Evolutionary conservation across 2,113 vertebrate genomes (phyloP).

Genomic region (Todiramphus saurophagus): DNA sequence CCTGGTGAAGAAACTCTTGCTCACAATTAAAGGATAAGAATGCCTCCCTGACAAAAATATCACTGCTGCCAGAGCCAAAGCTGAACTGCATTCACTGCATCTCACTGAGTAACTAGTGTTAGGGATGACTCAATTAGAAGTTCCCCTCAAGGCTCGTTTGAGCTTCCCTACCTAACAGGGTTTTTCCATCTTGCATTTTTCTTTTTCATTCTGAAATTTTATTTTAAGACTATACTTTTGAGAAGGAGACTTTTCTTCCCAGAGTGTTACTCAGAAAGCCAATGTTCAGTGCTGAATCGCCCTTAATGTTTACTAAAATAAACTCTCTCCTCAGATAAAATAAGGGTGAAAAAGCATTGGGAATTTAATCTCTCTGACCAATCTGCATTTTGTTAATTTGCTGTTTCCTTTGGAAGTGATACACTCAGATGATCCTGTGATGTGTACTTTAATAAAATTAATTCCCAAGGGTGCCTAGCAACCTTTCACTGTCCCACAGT

Average conservation of each 20-base stretch:
- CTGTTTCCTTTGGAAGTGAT: background rate
- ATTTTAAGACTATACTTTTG: background rate
- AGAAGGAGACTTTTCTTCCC: background rate
- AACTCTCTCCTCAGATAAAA: background rate
- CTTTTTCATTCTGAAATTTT: background rate
- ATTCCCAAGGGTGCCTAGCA: background rate
- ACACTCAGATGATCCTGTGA: background rate
- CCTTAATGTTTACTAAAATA: background rate
- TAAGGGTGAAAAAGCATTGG: background rate
- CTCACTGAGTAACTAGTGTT: background rate
- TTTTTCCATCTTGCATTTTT: background rate
- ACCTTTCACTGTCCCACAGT: background rate
- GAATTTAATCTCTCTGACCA: background rate
- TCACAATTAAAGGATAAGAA: background rate
- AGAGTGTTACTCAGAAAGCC: background rate
- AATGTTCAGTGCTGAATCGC: background rate
- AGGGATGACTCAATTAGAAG: background rate
- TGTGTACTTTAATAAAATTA: background rate
- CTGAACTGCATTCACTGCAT: background rate
- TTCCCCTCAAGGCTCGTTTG: rapidly evolving
- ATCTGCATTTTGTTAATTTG: background rate
- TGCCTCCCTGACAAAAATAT: background rate
- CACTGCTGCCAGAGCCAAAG: background rate
- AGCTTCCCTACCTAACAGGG: background rate
- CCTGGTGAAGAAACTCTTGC: background rate